These are phyloP conservation scores for Podarcis muralis DNA, from an alignment of 2,113 vertebrate species.

Conservation along the genomic window DNA sequence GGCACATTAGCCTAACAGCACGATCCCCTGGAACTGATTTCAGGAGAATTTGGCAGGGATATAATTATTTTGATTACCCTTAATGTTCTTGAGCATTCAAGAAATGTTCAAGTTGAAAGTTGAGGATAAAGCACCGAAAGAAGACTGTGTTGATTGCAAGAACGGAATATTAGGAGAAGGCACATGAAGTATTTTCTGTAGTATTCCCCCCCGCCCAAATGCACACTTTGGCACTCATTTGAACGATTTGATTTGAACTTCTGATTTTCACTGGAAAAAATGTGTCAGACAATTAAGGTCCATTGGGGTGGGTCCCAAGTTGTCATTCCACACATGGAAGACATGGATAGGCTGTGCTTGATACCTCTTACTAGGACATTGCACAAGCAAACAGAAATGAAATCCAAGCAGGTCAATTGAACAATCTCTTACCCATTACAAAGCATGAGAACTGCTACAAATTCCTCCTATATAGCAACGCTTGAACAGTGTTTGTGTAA, in stretches of 20 bases:
- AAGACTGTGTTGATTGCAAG: not conserved
- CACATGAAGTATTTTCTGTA: not conserved
- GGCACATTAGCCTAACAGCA: conserved; percentile 5
- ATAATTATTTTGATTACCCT: conserved; percentile 7
- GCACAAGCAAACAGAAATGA: not conserved
- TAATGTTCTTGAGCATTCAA: not conserved
- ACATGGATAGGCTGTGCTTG: not conserved
- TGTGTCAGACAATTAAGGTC: not conserved
- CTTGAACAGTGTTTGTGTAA: not conserved
- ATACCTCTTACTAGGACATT: not conserved
- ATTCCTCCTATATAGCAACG: not conserved
- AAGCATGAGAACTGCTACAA: too few species aligned
- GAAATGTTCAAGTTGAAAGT: not conserved
- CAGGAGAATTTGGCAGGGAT: not conserved
- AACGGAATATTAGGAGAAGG: not conserved
- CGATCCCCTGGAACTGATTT: not conserved
- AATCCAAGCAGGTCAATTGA: not conserved
- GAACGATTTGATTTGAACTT: not conserved
- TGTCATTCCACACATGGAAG: not conserved
- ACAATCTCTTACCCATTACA: not conserved
- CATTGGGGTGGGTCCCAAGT: not conserved
- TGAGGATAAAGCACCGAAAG: not conserved
- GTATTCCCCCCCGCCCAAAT: not conserved
- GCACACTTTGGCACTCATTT: not conserved
- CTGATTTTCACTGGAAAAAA: not conserved